Base-by-base conservation (phyloP, 2,888 invertebrate genomes). In the Lasioglossum figueresi region DNA sequence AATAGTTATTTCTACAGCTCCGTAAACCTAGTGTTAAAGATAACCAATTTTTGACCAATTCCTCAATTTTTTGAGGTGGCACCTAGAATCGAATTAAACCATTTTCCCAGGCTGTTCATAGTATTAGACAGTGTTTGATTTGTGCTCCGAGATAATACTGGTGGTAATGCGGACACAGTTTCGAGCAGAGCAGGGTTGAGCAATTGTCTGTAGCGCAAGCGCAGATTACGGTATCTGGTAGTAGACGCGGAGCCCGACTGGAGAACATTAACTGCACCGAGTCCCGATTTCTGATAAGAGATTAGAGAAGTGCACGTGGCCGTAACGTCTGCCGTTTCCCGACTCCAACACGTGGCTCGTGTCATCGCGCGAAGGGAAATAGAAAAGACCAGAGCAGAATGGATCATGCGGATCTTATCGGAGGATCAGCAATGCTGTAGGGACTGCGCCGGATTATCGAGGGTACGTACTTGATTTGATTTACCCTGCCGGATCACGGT, bases 341-440 rank as follows among this genome's bases (percentile, higher is more conserved):
- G 71, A 79, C 75, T n/a, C 14, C 70, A 87, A 79, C 88, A 90
- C 86, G 88, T 89, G 90, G 89, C 89, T 83, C 72, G 72, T 87
- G 90, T 90, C 90, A 88, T 85, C 86, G 84, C 34, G 81, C 75
- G 40, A 79, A 83, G 88, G 82, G 88, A 88, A 91, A 91, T 90
- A 90, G 90, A 91, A 91, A 89, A 90, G 91, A 85, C 86, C 83
- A 80, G 84, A 66, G 37, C 72, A 34, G 76, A 79, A 81, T 86
- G 81, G 87, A 83, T 84, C 82, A 78, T 81, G 68, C 76, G 19
- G 63, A 70, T 79, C 83, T 90, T 90, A 90, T 90, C 89, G 85
- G 63, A 16, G 40, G 71, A 89, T 88, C 88, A 83, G 71, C 76
- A 77, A 84, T 75, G 73, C 63, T 72, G 79, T 78, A 66, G 85